Conservation (phyloP, 2,888 invertebrate genomes). For the Embidobia sp. region DNA sequence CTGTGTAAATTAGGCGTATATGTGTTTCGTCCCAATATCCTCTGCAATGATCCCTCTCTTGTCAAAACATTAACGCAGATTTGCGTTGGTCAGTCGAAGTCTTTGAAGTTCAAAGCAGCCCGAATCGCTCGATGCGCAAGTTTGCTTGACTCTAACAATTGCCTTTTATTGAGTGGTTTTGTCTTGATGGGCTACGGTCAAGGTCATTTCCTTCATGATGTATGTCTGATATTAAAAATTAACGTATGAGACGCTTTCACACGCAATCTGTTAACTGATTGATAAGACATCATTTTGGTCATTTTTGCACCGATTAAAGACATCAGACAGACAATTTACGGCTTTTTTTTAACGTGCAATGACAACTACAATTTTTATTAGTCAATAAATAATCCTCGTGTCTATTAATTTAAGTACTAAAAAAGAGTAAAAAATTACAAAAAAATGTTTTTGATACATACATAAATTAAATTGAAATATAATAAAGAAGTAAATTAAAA, state of each 20-base stretch:
- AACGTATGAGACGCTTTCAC: too few species aligned
- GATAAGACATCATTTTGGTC: too few species aligned
- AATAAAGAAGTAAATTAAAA: too few species aligned
- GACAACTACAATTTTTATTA: too few species aligned
- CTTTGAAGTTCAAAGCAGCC: slow-evolving; percentile 35
- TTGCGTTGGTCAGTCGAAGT: slow-evolving; percentile 23
- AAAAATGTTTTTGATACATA: too few species aligned
- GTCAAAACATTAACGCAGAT: slow-evolving; percentile 13
- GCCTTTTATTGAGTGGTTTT: slow-evolving; percentile 56
- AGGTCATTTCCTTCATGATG: slow-evolving; percentile 44
- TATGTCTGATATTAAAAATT: slow-evolving; percentile 40
- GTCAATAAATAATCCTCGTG: too few species aligned
- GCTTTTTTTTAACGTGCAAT: too few species aligned
- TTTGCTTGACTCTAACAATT: slow-evolving; percentile 41
- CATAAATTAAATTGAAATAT: too few species aligned
- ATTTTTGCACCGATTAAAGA: too few species aligned
- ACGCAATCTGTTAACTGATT: slow-evolving; percentile 24
- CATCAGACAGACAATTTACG: too few species aligned
- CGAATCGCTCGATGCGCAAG: slow-evolving; percentile 38
- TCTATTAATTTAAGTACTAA: too few species aligned
- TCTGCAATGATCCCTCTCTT: not conserved
- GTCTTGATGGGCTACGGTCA: slow-evolving; percentile 52
- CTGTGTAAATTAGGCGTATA: not conserved
- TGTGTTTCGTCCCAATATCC: slow-evolving; percentile 1
- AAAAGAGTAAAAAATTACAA: too few species aligned